phyloP scores from a whole-genome alignment of 2,113 vertebrate genomes.

The Mirounga angustirostris region DNA sequence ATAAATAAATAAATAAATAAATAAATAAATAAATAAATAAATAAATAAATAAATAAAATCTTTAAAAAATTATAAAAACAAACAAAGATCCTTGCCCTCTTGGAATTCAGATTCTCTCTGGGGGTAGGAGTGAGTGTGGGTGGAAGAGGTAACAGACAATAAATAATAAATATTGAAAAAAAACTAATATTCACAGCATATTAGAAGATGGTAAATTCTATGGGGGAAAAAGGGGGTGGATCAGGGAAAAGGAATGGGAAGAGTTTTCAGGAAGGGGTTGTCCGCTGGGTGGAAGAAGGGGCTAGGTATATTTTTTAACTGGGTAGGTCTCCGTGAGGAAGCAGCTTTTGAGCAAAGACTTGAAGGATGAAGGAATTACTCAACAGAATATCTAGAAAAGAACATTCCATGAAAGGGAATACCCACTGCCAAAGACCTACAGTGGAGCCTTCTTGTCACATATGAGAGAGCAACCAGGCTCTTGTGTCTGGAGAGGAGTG shows the following conservation, averaged over 20 bases:
- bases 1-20: too few relatives aligned
- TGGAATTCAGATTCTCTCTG: neutral
- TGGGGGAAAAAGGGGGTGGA: neutral
- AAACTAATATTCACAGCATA: neutral
- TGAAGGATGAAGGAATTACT: neutral
- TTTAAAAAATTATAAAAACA: too few relatives aligned
- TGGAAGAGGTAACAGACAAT: neutral
- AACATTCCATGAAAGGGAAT: neutral
- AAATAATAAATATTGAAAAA: slow-evolving; percentile 13
- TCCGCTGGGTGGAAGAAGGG: neutral
- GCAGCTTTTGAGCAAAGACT: neutral
- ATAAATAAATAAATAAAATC: too few relatives aligned
- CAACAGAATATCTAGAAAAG: neutral
- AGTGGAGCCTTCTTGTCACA: neutral
- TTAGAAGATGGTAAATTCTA: neutral
- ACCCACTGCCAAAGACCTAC: neutral
- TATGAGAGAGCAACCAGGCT: neutral
- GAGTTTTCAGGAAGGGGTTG: neutral
- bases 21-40: too few relatives aligned
- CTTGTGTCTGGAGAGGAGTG: neutral
- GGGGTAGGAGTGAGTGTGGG: neutral
- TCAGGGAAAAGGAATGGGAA: neutral
- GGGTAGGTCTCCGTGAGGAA: neutral
- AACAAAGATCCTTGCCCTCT: neutral
- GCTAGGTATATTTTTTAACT: rapidly evolving